These are phyloP conservation scores for Cinclus cinclus DNA, from an alignment of 2,113 vertebrate genomes.

Conservation along the genomic window DNA sequence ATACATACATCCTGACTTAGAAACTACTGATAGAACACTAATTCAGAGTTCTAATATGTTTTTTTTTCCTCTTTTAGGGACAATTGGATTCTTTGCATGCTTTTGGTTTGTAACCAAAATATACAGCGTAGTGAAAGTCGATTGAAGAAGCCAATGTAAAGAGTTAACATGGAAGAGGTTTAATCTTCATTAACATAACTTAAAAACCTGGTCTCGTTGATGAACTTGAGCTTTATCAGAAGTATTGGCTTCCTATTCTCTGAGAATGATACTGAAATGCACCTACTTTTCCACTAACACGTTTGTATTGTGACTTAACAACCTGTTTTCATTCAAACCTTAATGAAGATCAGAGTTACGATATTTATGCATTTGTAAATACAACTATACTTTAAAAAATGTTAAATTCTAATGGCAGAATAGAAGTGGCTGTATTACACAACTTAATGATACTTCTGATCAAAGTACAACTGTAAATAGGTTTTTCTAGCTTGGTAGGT, in stretches of 20 bases:
- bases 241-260: conserved; percentile 73
- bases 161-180: conserved; percentile 68
- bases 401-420: conserved; percentile 67
- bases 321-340: conserved; percentile 64
- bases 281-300: conserved; percentile 72
- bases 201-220: conserved; percentile 67
- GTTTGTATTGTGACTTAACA: conserved; percentile 78
- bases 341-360: conserved; percentile 66
- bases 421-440: conserved; percentile 63
- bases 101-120: conserved; percentile 99
- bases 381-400: conserved; percentile 69
- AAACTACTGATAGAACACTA: not conserved
- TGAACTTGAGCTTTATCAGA: conserved; percentile 74
- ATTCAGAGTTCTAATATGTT: not conserved
- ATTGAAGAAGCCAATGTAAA: conserved; percentile 77
- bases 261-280: conserved; percentile 62
- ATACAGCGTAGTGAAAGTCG: conserved; percentile 99
- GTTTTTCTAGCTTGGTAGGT: conserved; percentile 80
- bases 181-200: conserved; percentile 66
- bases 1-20: not conserved
- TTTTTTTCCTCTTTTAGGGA: conserved; percentile 76
- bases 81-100: conserved; percentile 98
- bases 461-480: conserved; percentile 80
- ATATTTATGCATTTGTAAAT: conserved; percentile 84
- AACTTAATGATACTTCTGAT: conserved; percentile 69